These are phyloP conservation scores for Lota lota DNA, from an alignment of 2,113 vertebrate species.

Conservation along the genomic window DNA sequence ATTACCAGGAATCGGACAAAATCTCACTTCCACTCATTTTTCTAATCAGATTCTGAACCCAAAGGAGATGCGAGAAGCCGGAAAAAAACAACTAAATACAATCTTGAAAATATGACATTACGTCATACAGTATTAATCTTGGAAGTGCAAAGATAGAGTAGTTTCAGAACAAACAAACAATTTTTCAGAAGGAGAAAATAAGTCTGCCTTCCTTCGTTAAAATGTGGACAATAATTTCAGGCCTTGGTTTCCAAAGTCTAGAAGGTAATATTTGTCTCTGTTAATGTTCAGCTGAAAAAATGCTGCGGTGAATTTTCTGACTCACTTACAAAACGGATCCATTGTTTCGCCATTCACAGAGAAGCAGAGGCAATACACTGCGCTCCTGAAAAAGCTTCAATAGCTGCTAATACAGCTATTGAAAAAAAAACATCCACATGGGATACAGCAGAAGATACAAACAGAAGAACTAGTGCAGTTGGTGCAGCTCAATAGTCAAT, in stretches of 20 bases:
- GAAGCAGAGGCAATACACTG: background rate
- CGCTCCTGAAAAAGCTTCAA: background rate
- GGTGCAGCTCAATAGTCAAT: slow-evolving; percentile 35
- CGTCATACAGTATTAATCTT: slow-evolving; percentile 49
- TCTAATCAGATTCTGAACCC: too few species aligned
- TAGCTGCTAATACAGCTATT: too few species aligned
- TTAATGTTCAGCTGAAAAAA: background rate
- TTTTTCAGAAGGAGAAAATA: background rate
- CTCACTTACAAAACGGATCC: background rate
- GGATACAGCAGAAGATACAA: slow-evolving; percentile 17
- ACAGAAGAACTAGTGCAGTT: slow-evolving; percentile 26
- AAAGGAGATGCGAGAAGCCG: background rate
- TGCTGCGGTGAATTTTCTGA: background rate
- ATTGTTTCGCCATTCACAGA: background rate
- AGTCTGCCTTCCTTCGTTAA: background rate
- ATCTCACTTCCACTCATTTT: too few species aligned
- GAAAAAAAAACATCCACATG: slow-evolving; percentile 10
- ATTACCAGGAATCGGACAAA: too few species aligned
- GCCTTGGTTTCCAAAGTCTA: background rate
- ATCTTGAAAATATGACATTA: slow-evolving; percentile 54
- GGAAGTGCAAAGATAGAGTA: slow-evolving; percentile 33
- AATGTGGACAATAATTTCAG: slow-evolving; percentile 7
- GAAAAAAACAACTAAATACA: slow-evolving; percentile 30
- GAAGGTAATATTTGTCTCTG: background rate
- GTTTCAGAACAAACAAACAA: slow-evolving; percentile 21